phyloP scores from a whole-genome alignment of 1,140 invertebrate genomes.

The Antheraea pernyi region DNA sequence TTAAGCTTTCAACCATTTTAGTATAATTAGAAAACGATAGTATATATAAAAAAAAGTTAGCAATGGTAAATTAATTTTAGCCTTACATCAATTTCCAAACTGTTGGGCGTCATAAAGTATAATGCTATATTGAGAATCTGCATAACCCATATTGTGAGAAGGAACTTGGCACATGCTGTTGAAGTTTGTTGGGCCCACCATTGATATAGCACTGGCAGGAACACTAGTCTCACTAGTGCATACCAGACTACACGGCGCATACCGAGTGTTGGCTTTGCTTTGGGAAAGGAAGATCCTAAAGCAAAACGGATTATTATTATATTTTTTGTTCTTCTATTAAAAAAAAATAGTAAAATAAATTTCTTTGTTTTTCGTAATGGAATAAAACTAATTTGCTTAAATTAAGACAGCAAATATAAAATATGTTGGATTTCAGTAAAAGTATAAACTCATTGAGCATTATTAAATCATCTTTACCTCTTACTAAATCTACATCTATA shows the following conservation, averaged over 20 bases:
- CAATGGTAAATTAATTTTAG: conserved; percentile 7
- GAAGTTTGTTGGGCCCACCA: conserved; percentile 96
- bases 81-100: conserved; percentile 58
- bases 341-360: too few relatives aligned
- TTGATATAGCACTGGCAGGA: conserved; percentile 89
- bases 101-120: conserved; percentile 61
- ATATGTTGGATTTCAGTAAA: neutral
- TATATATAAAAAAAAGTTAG: too few relatives aligned
- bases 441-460: neutral
- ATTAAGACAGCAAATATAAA: neutral
- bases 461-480: conserved; percentile 74
- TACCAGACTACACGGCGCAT: conserved; percentile 89
- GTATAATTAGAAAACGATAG: too few relatives aligned
- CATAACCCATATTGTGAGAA: conserved; percentile 88
- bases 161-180: conserved; percentile 83
- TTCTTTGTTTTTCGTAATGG: too few relatives aligned
- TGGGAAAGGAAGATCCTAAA: conserved; percentile 94
- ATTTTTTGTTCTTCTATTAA: neutral
- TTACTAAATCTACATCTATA: conserved; percentile 96
- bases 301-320: conserved; percentile 11
- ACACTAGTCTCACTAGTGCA: conserved; percentile 87
- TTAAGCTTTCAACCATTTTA: too few relatives aligned
- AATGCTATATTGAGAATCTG: conserved; percentile 84
- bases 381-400: too few relatives aligned
- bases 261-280: conserved; percentile 95